Conservation (phyloP, 2,888 invertebrate genomes). For the Suillia variegata region DNA sequence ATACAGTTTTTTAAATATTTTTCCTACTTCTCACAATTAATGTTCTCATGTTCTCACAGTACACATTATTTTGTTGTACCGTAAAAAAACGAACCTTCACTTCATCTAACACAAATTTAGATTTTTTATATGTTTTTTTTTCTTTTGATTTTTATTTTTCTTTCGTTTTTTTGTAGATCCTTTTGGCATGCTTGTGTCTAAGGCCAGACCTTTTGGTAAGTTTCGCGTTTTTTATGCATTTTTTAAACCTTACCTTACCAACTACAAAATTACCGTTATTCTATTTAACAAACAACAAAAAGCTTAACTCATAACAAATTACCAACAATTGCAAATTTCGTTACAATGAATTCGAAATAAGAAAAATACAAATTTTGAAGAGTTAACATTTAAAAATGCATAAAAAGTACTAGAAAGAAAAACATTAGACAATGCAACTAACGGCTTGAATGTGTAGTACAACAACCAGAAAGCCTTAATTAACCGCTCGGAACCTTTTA, state of each 20-base stretch:
- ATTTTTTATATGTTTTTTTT: conserved; percentile 26
- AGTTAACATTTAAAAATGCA: conserved; percentile 4
- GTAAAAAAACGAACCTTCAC: no score
- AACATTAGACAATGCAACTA: background rate
- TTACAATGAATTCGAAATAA: background rate
- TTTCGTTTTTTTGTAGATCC: conserved; percentile 70
- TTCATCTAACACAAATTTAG: no score
- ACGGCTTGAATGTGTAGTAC: background rate
- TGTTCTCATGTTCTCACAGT: no score
- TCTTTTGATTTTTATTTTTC: conserved; percentile 59
- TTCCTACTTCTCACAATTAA: no score
- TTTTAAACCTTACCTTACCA: conserved; percentile 24
- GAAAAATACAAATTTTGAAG: no score
- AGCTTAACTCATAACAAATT: background rate
- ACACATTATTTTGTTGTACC: no score
- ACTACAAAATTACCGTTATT: conserved; percentile 19
- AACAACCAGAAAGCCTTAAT: no score
- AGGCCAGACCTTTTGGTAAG: conserved; percentile 78
- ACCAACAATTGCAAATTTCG: background rate
- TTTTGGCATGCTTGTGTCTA: conserved; percentile 78
- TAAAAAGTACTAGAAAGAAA: background rate
- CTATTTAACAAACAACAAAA: conserved; percentile 25
- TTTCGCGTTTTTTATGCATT: conserved; percentile 59
- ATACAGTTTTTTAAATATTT: no score
- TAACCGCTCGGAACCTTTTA: no score